Evolutionary conservation across 2,113 vertebrate genomes (phyloP), one percentile per base, ranked within the genome.

Genomic region (Pithys albifrons): DNA sequence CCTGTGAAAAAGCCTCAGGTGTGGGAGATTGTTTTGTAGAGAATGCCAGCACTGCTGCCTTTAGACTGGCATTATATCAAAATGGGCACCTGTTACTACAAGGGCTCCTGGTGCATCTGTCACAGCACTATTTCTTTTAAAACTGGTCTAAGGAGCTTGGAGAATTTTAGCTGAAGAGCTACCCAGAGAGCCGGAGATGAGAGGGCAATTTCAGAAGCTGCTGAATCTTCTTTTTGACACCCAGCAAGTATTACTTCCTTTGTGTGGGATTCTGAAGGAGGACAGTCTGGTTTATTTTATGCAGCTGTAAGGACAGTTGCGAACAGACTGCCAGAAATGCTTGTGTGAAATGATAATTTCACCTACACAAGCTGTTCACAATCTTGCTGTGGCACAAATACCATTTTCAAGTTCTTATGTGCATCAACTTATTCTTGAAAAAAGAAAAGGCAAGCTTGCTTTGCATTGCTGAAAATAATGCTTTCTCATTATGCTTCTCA

Each of bases 381-480:
- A 6, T 70, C 65, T 45, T 2, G 0, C 6, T 66, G 3, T 41
- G 46, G 12, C 46, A n/a, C 41, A 61, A 46, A 43, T 1, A n/a
- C 10, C 0, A 0, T 55, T 37, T 74, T 61, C 13, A 24, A 28
- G 10, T n/a, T 78, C 7, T 70, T 73, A 54, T 0, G 2, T 58
- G 12, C 7, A 29, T 80, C 7, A 41, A 5, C 14, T 58, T 81
- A 4, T 27, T 89, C 6, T 52, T 19, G 28, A 54, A 74, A n/a
- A 18, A 59, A 22, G n/a, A n/a, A 45, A 39, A 23, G 7, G 0
- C 39, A 43, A 29, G 3, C 9, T 52, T 52, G n/a, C 54, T 75
- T 3, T 59, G 23, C 45, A 70, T 45, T 65, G 10, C 11, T 79
- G n/a, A 49, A 72, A 73, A 18, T 24, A 73, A 7, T 2, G 11